These are phyloP conservation scores for Anabas testudineus DNA, from an alignment of 2,797 vertebrate genomes.

Conservation along the genomic window DNA sequence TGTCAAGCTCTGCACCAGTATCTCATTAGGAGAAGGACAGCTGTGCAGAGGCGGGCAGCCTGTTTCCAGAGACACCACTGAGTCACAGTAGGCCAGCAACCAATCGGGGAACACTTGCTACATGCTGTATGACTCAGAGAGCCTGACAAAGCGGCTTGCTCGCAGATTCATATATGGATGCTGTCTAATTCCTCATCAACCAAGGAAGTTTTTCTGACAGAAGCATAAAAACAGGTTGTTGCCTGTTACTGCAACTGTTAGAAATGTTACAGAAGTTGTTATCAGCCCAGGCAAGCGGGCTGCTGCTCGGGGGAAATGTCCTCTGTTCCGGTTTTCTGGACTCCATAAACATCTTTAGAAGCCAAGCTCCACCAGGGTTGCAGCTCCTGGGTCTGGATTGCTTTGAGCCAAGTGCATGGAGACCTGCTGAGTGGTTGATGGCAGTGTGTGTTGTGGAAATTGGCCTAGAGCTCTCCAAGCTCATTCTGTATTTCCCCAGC, in stretches of 20 bases:
- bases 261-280: conserved; percentile 21
- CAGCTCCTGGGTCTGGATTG: conserved; percentile 24
- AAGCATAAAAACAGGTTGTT: neutral
- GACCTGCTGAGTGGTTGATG: conserved; percentile 50
- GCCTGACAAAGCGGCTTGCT: conserved; percentile 1
- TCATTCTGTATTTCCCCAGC: conserved; percentile 29
- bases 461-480: conserved; percentile 34
- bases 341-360: conserved; percentile 44
- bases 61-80: conserved; percentile 67
- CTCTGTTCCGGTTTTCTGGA: conserved; percentile 50
- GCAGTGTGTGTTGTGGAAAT: conserved; percentile 49
- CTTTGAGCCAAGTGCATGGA: conserved; percentile 42
- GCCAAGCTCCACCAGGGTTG: conserved; percentile 34
- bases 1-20: conserved; percentile 55
- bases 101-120: conserved; percentile 50
- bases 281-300: conserved; percentile 24
- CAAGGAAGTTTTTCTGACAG: conserved; percentile 24
- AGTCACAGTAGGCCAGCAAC: conserved; percentile 55
- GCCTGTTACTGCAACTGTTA: conserved; percentile 12
- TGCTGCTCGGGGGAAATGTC: conserved; percentile 28
- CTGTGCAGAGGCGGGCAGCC: conserved; percentile 76
- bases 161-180: conserved; percentile 19
- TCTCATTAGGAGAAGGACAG: conserved; percentile 77
- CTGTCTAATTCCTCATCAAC: conserved; percentile 35
- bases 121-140: conserved; percentile 35